Percentiles rank a stretch among this genome's conserved stretches.
Conservation (phyloP, 1,140 invertebrate genomes). For the Drosophila arawakana region DNA sequence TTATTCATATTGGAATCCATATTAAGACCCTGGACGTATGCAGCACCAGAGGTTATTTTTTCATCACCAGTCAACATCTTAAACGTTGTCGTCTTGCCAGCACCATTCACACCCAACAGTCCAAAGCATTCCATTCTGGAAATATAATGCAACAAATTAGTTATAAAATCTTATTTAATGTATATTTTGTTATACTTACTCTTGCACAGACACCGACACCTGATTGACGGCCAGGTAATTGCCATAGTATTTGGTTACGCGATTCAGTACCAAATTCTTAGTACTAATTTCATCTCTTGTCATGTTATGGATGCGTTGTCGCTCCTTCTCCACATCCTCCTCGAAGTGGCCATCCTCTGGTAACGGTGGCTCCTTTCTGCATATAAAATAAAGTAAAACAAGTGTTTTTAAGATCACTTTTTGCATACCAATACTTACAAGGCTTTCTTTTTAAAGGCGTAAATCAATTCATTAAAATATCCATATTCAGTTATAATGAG, state of each 20-base stretch:
- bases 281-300: conserved; percentile 32
- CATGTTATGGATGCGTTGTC: conserved; percentile 72
- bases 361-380: conserved; percentile 52
- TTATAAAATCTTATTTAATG: not conserved
- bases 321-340: conserved; percentile 84
- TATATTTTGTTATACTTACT: conserved; percentile 57
- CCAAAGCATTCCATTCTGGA: conserved; percentile 93
- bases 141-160: conserved; percentile 22
- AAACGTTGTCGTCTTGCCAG: conserved; percentile 94
- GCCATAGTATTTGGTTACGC: conserved; percentile 88
- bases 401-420: no score
- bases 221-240: conserved; percentile 89
- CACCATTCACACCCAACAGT: conserved; percentile 94
- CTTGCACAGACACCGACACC: conserved; percentile 86
- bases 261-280: conserved; percentile 84
- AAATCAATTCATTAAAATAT: conserved; percentile 42
- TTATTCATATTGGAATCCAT: conserved; percentile 86
- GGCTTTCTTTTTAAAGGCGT: no score
- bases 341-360: conserved; percentile 66
- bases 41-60: conserved; percentile 85
- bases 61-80: conserved; percentile 95
- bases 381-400: no score
- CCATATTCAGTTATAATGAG: conserved; percentile 64
- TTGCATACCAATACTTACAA: no score
- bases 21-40: conserved; percentile 86